Conservation (phyloP, 2,888 invertebrate genomes). For the Ophioninae sp. region DNA sequence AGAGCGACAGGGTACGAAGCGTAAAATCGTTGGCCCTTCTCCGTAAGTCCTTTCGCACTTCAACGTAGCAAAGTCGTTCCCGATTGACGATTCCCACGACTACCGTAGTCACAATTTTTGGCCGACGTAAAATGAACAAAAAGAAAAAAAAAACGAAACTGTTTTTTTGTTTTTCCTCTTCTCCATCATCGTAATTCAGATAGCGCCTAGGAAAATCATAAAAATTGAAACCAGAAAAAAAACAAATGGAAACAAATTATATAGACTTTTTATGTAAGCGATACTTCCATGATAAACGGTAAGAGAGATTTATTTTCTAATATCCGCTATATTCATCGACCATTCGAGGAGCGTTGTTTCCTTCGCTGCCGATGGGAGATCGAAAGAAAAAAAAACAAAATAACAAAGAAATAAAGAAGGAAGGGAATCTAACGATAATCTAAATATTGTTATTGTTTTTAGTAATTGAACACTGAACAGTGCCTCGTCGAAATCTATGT, state of each 20-base stretch:
- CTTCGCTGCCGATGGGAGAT: slow-evolving; percentile 35
- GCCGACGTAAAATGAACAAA: slow-evolving; percentile 13
- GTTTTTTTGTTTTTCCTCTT: slow-evolving; percentile 7
- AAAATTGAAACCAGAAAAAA: slow-evolving; percentile 26
- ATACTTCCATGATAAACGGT: slow-evolving; percentile 70
- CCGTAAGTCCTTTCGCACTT: slow-evolving; percentile 27
- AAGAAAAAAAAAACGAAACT: slow-evolving; percentile 13
- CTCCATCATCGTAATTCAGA: slow-evolving; percentile 48
- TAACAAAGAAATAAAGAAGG: slow-evolving; percentile 18
- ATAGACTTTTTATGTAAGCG: slow-evolving; percentile 63
- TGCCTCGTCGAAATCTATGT: slow-evolving; percentile 79
- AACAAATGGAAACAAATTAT: slow-evolving; percentile 40
- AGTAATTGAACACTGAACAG: slow-evolving; percentile 78
- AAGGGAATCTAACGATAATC: slow-evolving; percentile 68
- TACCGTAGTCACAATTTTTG: slow-evolving; percentile 8
- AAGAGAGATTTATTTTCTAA: slow-evolving; percentile 75
- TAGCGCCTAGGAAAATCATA: slow-evolving; percentile 47
- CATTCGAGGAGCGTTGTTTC: slow-evolving; percentile 62
- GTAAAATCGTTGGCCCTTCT: slow-evolving; percentile 37
- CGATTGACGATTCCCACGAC: slow-evolving; percentile 10
- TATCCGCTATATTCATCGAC: slow-evolving; percentile 70
- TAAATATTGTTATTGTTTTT: slow-evolving; percentile 77
- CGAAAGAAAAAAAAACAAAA: slow-evolving; percentile 27
- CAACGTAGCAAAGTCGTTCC: slow-evolving; percentile 29
- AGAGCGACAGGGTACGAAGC: neutral